A percentile compares a stretch with the other conserved stretches of the same genome.
Conservation (phyloP, 2,113 vertebrate genomes). For the Crotalus helleri region DNA sequence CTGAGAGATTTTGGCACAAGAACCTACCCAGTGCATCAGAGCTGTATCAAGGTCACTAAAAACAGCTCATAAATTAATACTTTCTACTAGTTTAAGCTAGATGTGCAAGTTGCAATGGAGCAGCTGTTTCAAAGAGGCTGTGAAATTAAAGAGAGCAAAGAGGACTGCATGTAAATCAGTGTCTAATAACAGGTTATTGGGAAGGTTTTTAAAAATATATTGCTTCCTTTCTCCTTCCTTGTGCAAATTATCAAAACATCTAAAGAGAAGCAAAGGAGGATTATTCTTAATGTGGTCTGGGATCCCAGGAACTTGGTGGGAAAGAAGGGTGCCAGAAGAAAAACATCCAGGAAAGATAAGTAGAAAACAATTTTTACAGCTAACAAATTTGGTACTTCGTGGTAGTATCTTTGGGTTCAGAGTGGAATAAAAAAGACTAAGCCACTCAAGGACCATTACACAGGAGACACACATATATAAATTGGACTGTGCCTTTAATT, state of each 20-base stretch:
- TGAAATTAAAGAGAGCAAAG: conserved; percentile 59
- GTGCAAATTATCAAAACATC: conserved; percentile 49
- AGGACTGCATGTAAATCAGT: conserved; percentile 67
- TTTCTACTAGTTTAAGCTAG: conserved; percentile 66
- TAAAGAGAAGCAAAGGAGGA: background rate
- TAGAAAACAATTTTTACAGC: accelerated
- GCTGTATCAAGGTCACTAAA: conserved; percentile 61
- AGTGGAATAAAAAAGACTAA: background rate
- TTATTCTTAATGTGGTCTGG: conserved; percentile 30
- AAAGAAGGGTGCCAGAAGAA: background rate
- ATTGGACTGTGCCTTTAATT: background rate
- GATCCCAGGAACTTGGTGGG: background rate
- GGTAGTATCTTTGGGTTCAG: background rate
- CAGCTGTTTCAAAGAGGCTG: conserved; percentile 66
- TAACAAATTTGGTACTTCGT: background rate
- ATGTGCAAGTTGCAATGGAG: conserved; percentile 47
- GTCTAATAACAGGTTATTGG: conserved; percentile 64
- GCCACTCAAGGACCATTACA: background rate
- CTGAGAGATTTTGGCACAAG: conserved; percentile 55
- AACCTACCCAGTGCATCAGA: conserved; percentile 55
- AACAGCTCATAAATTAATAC: conserved; percentile 69
- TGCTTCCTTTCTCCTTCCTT: background rate
- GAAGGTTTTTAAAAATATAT: conserved; percentile 35
- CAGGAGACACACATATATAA: background rate
- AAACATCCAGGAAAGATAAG: background rate